A percentile compares a stretch with the other conserved stretches of the same genome.
These are phyloP conservation scores for Solenopsis invicta DNA, from an alignment of 1,140 invertebrate genomes.

Conservation along the genomic window DNA sequence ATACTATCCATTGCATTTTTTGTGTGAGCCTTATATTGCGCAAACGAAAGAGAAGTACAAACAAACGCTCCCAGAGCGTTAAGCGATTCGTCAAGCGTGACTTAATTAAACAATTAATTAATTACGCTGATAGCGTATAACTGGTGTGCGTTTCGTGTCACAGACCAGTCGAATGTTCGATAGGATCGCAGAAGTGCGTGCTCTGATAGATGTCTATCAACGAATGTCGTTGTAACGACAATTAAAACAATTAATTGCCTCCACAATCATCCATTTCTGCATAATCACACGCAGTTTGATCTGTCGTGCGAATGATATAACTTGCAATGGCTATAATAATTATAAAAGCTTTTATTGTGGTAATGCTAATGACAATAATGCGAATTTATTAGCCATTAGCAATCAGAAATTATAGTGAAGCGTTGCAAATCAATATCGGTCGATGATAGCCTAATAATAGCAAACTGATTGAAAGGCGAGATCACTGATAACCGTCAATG, in stretches of 20 bases:
- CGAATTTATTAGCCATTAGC: conserved; percentile 13
- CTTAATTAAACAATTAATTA: conserved; percentile 36
- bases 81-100: conserved; percentile 17
- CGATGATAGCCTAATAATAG: not conserved
- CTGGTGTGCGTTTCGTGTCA: not conserved
- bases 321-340: not conserved
- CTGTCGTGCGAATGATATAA: not conserved
- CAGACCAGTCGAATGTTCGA: conserved; percentile 9
- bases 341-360: conserved; percentile 3
- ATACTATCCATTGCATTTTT: not conserved
- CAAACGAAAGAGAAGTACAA: not conserved
- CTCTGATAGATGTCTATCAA: not conserved
- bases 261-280: not conserved
- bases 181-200: not conserved
- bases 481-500: conserved; percentile 20
- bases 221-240: not conserved
- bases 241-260: conserved; percentile 30
- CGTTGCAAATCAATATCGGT: conserved; percentile 1
- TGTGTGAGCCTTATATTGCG: not conserved
- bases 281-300: not conserved
- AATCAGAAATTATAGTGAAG: not conserved
- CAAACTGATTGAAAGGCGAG: not conserved
- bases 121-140: not conserved
- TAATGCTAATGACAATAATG: not conserved
- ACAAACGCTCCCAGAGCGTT: not conserved